These are phyloP conservation scores for Hydrozoanthus tunicans DNA, from an alignment of 64 coral and sea anemone species.

Conservation along the genomic window DNA sequence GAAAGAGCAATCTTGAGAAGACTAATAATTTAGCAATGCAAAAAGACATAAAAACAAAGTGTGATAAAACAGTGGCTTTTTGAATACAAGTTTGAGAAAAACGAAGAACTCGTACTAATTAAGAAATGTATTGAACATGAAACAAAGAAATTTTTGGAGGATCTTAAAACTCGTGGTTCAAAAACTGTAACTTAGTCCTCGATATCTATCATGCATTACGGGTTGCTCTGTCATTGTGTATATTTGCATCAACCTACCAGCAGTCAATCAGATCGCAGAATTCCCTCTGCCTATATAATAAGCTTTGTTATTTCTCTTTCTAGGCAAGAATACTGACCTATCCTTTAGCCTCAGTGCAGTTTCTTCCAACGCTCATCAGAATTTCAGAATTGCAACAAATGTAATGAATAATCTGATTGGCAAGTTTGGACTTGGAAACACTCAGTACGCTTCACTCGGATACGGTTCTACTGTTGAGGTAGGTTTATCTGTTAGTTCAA, in stretches of 20 bases:
- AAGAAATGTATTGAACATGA: too few species aligned
- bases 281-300: not conserved
- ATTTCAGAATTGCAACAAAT: not conserved
- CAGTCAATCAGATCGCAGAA: not conserved
- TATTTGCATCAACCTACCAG: not conserved
- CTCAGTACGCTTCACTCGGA: slow-evolving; percentile 19
- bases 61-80: too few species aligned
- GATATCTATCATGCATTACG: too few species aligned
- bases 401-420: slow-evolving; percentile 12
- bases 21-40: too few species aligned
- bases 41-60: too few species aligned
- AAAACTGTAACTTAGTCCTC: too few species aligned
- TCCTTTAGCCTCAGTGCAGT: slow-evolving; percentile 23
- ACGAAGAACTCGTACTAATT: too few species aligned
- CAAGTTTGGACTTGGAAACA: not conserved
- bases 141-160: too few species aligned
- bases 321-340: slow-evolving; percentile 17
- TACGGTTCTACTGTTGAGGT: slow-evolving; percentile 11
- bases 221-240: not conserved
- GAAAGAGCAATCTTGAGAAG: too few species aligned
- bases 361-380: not conserved
- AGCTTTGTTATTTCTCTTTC: not conserved
- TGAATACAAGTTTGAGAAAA: too few species aligned
- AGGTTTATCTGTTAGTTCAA: not conserved
- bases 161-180: too few species aligned